Base-by-base conservation (phyloP, 2,888 invertebrate genomes). In the Frankliniella intonsa region DNA sequence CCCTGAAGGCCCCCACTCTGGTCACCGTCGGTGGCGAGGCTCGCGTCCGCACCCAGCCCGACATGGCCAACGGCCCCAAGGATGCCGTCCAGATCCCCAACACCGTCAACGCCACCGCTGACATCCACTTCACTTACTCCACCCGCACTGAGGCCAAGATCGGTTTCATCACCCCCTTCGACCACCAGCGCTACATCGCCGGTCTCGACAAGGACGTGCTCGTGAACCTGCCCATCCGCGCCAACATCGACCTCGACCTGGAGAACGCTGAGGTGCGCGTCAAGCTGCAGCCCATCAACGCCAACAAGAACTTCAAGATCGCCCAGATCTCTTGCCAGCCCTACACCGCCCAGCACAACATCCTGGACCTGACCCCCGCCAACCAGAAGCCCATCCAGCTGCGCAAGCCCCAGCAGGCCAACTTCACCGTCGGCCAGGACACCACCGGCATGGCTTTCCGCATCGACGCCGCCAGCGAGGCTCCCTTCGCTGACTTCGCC, bases 141-240 rank as follows among this genome's bases (percentile, higher is more conserved):
- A 88, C 88, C 82, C 91, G 91, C 84, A 86, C 90, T 76, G 91
- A 92, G 84, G 91, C 92, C 51, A 91, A 89, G 85, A 88, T 92
- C 83, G 92, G 93, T 83, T 93, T 94, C 86, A 87, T 92, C 82
- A 90, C 93, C 19, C 90, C 93, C 55, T 90, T 90, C 85, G 91
- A 92, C 84, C 87, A 88, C 81, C 89, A 90, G 81, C 87, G 89
- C 55, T 91, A 91, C 85, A 87, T 91, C 55, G 90, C 91, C 81
- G 94, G 93, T 84, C 89, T 91, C 50, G 90, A 92, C 82, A 91
- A 89, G 86, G 91, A 92, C 85, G 83, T 90, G 17, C 92, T 93
- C 86, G 50, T 91, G 0, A 87, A 91, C 84, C 83, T 92, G 3
- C 93, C 94, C 25, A 25, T 92, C 22, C 86, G 87, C 49, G 84